A percentile compares a stretch with the other conserved stretches of the same genome.
These are phyloP conservation scores for Aphelenchoides bicaudatus DNA, from an alignment of 2,888 invertebrate species.

Conservation along the genomic window DNA sequence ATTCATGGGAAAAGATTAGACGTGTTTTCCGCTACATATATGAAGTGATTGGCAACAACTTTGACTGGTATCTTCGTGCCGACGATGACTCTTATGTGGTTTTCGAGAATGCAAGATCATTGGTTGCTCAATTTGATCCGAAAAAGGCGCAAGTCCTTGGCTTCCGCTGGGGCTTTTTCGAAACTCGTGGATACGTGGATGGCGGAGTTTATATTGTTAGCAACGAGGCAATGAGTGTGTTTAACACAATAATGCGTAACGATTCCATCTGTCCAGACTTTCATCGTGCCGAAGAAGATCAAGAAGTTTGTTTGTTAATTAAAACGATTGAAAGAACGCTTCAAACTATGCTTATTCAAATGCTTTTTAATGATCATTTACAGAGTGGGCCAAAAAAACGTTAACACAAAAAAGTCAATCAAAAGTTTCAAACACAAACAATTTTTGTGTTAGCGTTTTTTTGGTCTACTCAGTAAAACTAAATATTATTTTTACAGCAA, in stretches of 20 bases:
- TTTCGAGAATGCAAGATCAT: conserved; percentile 43
- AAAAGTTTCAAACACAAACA: no score
- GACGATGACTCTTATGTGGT: conserved; percentile 51
- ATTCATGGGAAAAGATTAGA: conserved; percentile 53
- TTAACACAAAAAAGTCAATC: no score
- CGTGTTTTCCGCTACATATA: conserved; percentile 37
- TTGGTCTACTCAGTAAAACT: no score
- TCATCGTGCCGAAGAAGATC: conserved; percentile 53
- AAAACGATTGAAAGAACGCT: no score
- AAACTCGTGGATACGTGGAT: conserved; percentile 42
- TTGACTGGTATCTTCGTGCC: conserved; percentile 51
- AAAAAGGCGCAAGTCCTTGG: conserved; percentile 40
- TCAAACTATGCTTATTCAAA: no score
- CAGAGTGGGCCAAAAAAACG: no score
- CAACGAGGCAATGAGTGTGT: conserved; percentile 31
- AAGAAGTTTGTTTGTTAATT: conserved; percentile 35
- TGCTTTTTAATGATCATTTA: no score
- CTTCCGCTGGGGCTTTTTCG: conserved; percentile 47
- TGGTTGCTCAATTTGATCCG: conserved; percentile 36
- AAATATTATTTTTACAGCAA: no score
- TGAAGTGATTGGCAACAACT: conserved; percentile 34
- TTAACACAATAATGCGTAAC: conserved; percentile 40
- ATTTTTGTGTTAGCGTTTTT: no score
- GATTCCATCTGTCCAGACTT: conserved; percentile 44
- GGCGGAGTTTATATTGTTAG: conserved; percentile 45